Percentiles rank a stretch among this genome's conserved stretches.
phyloP scores from a whole-genome alignment of 2,797 vertebrate species.

The Notolepis coatsorum region DNA sequence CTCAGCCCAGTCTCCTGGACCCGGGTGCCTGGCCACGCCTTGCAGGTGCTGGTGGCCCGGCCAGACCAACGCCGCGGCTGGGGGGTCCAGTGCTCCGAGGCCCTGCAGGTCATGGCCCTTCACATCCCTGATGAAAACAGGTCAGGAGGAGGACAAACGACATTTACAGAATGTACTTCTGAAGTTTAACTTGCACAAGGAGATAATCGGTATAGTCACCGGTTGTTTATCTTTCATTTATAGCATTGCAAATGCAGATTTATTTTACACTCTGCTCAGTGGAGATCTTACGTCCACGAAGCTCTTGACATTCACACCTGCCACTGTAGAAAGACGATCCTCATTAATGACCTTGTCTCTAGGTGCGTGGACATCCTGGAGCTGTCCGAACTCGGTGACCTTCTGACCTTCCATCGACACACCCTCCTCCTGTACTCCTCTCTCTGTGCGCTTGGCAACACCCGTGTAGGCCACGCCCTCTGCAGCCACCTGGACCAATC shows the following conservation, averaged over 20 bases:
- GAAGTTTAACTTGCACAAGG: too few relatives aligned
- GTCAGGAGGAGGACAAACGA: conserved; percentile 62
- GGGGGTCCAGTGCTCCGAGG: conserved; percentile 87
- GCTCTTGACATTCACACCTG: too few relatives aligned
- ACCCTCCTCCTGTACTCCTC: conserved; percentile 93
- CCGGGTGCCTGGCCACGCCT: conserved; percentile 85
- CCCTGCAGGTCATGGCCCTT: conserved; percentile 90
- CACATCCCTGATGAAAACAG: conserved; percentile 96
- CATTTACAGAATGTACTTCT: background rate
- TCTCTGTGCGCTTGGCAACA: conserved; percentile 92
- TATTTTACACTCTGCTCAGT: too few relatives aligned
- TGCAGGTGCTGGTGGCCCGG: conserved; percentile 83
- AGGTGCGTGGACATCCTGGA: conserved; percentile 95
- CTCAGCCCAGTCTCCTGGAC: conserved; percentile 88
- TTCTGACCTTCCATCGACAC: conserved; percentile 90
- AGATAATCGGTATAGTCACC: too few relatives aligned
- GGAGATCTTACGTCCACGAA: too few relatives aligned
- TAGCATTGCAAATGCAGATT: too few relatives aligned
- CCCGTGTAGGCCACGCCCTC: conserved; percentile 90
- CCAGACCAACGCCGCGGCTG: conserved; percentile 90
- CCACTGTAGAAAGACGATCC: too few relatives aligned
- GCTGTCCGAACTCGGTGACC: conserved; percentile 87
- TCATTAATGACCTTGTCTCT: conserved; percentile 10
- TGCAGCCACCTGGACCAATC: conserved; percentile 95
- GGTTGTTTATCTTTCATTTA: too few relatives aligned